These are phyloP conservation scores for Struthio camelus DNA, from an alignment of 2,113 vertebrate species.

Conservation along the genomic window DNA sequence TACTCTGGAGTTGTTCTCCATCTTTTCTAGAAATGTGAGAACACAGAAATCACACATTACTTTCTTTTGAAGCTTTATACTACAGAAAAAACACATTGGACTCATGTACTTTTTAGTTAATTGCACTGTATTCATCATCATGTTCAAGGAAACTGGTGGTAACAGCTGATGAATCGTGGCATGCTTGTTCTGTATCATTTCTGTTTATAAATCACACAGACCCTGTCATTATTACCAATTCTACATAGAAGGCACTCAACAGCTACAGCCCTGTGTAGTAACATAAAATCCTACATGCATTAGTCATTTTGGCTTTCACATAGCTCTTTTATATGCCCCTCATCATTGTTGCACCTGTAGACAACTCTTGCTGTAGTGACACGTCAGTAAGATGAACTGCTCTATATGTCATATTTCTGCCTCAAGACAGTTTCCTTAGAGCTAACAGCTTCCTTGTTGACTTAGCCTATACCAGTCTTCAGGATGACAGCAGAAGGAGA, in stretches of 20 bases:
- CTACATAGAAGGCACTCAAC: background rate
- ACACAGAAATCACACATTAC: background rate
- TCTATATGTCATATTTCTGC: background rate
- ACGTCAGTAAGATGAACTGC: background rate
- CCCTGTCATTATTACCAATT: background rate
- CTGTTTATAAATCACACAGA: background rate
- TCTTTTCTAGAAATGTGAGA: background rate
- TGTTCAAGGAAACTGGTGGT: background rate
- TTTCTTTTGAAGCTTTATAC: background rate
- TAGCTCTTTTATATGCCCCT: background rate
- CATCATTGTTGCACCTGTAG: fast-evolving
- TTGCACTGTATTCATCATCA: background rate
- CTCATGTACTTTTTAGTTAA: background rate
- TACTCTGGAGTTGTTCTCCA: background rate
- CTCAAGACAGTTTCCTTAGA: background rate
- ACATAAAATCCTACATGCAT: too few species aligned
- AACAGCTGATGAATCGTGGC: background rate
- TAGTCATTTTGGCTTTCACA: background rate
- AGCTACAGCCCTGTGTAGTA: background rate
- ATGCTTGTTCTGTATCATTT: background rate
- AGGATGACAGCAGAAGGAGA: background rate
- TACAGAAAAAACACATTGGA: background rate
- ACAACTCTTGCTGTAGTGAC: fast-evolving
- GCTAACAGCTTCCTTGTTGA: background rate
- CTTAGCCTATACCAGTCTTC: background rate